phyloP scores from a whole-genome alignment of 1,140 invertebrate species.

The Gryon sp. region DNA sequence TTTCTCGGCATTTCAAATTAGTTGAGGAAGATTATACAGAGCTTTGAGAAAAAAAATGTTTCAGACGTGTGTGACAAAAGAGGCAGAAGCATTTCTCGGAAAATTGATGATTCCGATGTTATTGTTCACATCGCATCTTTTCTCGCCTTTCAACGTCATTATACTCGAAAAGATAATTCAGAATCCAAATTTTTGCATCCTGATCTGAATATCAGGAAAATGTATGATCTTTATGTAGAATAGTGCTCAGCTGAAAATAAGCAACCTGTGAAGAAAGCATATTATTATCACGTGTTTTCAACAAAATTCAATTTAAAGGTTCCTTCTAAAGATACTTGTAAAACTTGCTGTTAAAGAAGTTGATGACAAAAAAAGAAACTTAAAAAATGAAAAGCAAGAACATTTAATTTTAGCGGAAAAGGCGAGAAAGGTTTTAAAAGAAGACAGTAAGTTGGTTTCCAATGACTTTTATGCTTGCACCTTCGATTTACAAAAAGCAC shows the following conservation, averaged over 20 bases:
- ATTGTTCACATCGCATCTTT: constrained; percentile 61
- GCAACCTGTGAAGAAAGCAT: constrained; percentile 61
- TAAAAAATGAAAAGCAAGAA: too few relatives aligned
- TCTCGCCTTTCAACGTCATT: constrained; percentile 60
- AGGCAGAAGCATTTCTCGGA: too few relatives aligned
- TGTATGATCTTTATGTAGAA: constrained; percentile 50
- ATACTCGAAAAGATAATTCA: constrained; percentile 61
- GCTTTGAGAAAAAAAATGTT: too few relatives aligned
- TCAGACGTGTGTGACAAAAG: too few relatives aligned
- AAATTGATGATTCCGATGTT: too few relatives aligned
- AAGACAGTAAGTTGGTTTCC: constrained; percentile 40
- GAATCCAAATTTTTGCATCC: constrained; percentile 54
- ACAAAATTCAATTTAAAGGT: constrained; percentile 59
- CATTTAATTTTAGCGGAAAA: too few relatives aligned
- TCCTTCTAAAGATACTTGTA: constrained; percentile 59
- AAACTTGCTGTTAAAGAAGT: constrained; percentile 59
- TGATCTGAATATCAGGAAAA: constrained; percentile 59
- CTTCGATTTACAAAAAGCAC: constrained; percentile 59
- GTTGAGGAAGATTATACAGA: too few relatives aligned
- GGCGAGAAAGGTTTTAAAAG: constrained; percentile 58
- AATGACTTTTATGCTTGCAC: constrained; percentile 51
- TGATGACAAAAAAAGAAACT: constrained; percentile 59
- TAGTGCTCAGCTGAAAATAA: too few relatives aligned
- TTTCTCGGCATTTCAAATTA: too few relatives aligned
- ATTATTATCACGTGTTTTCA: constrained; percentile 53